phyloP scores from a whole-genome alignment of 2,797 vertebrate species.

The Myotis daubentonii region DNA sequence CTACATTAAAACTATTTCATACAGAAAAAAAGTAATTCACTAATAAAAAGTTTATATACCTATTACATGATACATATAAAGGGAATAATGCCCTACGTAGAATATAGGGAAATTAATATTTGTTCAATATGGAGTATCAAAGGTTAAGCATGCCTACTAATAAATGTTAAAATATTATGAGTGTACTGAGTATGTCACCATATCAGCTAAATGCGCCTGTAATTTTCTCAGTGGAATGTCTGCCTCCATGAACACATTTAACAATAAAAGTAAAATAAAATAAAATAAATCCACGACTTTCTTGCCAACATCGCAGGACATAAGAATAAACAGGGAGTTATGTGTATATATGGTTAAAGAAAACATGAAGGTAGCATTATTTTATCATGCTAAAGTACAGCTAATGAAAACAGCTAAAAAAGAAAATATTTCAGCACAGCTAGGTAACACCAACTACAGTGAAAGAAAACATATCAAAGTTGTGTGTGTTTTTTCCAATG shows the following conservation, averaged over 20 bases:
- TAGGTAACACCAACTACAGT: not conserved
- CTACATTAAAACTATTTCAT: not conserved
- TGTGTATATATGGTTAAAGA: not conserved
- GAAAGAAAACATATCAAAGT: constrained; percentile 9
- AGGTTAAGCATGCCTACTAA: not conserved
- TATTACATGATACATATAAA: not conserved
- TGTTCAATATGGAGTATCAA: not conserved
- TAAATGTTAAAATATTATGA: not conserved
- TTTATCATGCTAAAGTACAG: not conserved
- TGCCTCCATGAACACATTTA: not conserved
- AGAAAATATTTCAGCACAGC: not conserved
- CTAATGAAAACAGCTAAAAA: constrained; percentile 17
- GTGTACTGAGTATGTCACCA: not conserved
- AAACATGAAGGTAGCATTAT: not conserved
- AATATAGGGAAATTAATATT: not conserved
- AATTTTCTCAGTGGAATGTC: not conserved
- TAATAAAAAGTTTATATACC: not conserved
- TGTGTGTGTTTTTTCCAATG: not conserved
- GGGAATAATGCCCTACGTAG: not conserved
- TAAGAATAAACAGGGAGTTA: not conserved
- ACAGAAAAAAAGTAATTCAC: not conserved
- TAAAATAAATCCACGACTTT: not conserved
- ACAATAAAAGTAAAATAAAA: not conserved
- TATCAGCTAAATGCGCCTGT: not conserved
- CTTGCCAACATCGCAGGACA: not conserved